Evolutionary conservation across 1,140 invertebrate genomes (phyloP), one percentile per base, ranked within the genome.

Genomic region (Contarinia nasturtii): DNA sequence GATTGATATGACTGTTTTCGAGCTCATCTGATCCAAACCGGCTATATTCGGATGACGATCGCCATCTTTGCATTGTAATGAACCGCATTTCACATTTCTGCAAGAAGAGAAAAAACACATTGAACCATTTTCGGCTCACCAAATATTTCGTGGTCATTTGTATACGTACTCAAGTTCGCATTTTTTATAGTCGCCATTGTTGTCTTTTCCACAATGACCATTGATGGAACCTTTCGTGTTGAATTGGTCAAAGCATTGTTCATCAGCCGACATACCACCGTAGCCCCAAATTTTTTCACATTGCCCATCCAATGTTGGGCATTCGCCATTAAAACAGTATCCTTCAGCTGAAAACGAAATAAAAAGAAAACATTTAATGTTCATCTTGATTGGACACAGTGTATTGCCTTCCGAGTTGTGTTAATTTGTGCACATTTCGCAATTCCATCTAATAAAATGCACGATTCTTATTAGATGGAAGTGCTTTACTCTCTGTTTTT

Each of bases 221-320:
- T 83, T 91, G 45, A 86, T 82, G 4, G 85, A 86, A 11, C 92
- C 92, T 57, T 92, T 87, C 0, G 86, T 82, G 64, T 96, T 96
- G 65, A 93, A 95, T 58, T 89, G 79, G 50, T 90, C 82, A 65
- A 84, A 96, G 67, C 91, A 96, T 52, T 89, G 75, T 40, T 75
- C 71, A 58, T 92, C 85, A 2, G 82, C 83, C 0, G 77, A 76
- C 45, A 72, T 65, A 1, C 80, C 79, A 7, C 80, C 82, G 54
- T 79, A 76, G 10, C 91, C 91, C 93, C 93, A 96, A 49, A 96
- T 85, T 46, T 77, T 73, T 58, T 85, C 79, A 62, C 92, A 96
- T 60, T 96, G 91, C 11, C 82, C 60, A 48, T 79, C 73, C 10
- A 90, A 61, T 2, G 89, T 90, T 1, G 91, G 89, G 60, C 93